phyloP scores from a whole-genome alignment of 2,113 vertebrate species.

The Cryptomyrus ogoouensis region DNA sequence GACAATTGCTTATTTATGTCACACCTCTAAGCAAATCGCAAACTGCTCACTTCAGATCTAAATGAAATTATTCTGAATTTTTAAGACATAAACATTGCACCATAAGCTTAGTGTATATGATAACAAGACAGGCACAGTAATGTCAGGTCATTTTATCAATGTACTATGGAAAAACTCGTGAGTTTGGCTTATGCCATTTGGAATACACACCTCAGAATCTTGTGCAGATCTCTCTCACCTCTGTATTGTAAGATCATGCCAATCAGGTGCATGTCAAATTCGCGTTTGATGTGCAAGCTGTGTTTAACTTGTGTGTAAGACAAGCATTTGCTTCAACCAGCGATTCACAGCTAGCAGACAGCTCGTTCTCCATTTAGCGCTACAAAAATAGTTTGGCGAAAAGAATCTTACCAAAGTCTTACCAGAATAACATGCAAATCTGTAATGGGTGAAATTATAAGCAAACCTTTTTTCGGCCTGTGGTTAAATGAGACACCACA shows the following conservation, averaged over 20 bases:
- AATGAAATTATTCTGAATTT: background rate
- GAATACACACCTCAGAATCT: background rate
- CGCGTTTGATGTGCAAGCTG: background rate
- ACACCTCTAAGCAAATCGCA: background rate
- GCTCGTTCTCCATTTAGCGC: background rate
- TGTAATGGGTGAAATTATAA: background rate
- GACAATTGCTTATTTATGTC: background rate
- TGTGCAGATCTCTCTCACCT: background rate
- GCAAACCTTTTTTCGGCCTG: background rate
- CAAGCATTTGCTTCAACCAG: background rate
- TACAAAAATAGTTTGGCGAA: background rate
- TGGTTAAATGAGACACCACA: background rate
- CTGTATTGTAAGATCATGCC: background rate
- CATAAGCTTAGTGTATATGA: background rate
- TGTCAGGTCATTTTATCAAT: background rate
- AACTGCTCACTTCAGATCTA: background rate
- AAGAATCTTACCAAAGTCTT: background rate
- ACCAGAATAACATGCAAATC: background rate
- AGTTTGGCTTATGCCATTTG: background rate
- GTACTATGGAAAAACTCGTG: background rate
- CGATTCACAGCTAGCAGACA: background rate
- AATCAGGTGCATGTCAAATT: background rate
- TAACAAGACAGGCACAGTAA: background rate
- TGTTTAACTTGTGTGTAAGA: background rate
- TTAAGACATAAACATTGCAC: background rate